Base-by-base conservation (phyloP, 2,888 invertebrate species). In the Torymus texanus region DNA sequence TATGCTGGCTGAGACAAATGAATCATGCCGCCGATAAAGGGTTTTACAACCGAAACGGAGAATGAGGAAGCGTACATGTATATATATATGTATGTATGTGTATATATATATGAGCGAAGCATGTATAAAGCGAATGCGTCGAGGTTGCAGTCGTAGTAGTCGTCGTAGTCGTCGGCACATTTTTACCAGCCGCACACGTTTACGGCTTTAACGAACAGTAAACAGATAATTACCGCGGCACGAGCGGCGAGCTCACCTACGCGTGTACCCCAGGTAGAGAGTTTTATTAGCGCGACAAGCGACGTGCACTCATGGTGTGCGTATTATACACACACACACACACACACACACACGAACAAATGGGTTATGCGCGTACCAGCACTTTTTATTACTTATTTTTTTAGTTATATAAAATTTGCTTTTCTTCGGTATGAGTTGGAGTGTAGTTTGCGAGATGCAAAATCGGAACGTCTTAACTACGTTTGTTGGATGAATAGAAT, bases 211-310 rank as follows among this genome's bases (percentile, higher is more conserved):
- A 71, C 65, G 71, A 75, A 66, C 71, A 51, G 70, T 61, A 63
- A 59, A 62, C 71, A 66, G 79, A 79, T 75, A 75, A 75, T 79
- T 79, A 58, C 68, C 51, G 18, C 59, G 14, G 56, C 29, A 58
- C 73, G 55, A n/a, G 16, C 11, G 62, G 29, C 5, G 50, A 21
- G 21, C 55, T 56, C 77, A 55, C 12, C 50, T 41, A 41, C 2
- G 3, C 29, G 13, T 11, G 13, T 11, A 56, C 53, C 29, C 29
- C 14, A 58, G 55, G 18, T 56, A 18, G 58, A 18, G 58, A 78
- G 68, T 68, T 68, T 78, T 68, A 74, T 41, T 41, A 41, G 8
- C 41, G 41, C 41, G 41, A 41, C 41, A 8, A 41, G 41, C 41
- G 41, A 8, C 41, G 41, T 8, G 41, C 41, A 41, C 41, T 41